Base-by-base conservation (phyloP, 1,140 invertebrate species). In the Gryllus bimaculatus region DNA sequence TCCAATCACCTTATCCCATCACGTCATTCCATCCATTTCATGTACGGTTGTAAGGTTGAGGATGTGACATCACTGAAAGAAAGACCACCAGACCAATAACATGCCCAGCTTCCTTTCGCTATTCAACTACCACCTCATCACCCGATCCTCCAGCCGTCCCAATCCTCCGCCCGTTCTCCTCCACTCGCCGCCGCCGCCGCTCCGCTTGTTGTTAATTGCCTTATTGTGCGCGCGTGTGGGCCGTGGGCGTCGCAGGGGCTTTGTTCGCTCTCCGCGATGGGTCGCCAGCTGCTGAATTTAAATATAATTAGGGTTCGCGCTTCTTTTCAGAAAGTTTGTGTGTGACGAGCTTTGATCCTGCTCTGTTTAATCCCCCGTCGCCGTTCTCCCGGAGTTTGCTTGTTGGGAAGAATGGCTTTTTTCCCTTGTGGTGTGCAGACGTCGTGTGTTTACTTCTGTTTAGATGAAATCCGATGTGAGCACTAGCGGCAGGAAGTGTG, bases 241-340 rank as follows among this genome's bases (percentile, higher is more conserved):
- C n/a, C n/a, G n/a, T n/a, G n/a, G 54, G 54, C 54, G 54, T 66
- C 54, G 54, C 10, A 7, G 10, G 10, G 2, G 2, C 54, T 66
- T 66, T 66, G 54, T 66, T 66, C 54, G 54, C n/a, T 66, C 54
- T 13, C 54, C 54, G 18, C 54, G 54, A 66, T 66, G 2, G n/a
- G 54, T 7, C 26, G 26, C 54, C 54, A n/a, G 18, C 54, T 10
- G 10, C 54, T 7, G 54, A 66, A 66, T 66, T 66, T 66, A 66
- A 66, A 66, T 66, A 66, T 66, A 66, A 66, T 66, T 66, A n/a
- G n/a, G 54, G 54, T 66, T 66, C 54, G 54, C 54, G 54, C 54
- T 66, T 66, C 54, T 1, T 66, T 66, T 66, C 54, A 66, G 54
- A 66, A 66, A 66, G 54, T 66, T 66, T 66, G n/a, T 18, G 54